Evolutionary conservation across 2,888 invertebrate species (phyloP), one percentile per base, ranked within the genome.

Genomic region (Cheilosia pagana): DNA sequence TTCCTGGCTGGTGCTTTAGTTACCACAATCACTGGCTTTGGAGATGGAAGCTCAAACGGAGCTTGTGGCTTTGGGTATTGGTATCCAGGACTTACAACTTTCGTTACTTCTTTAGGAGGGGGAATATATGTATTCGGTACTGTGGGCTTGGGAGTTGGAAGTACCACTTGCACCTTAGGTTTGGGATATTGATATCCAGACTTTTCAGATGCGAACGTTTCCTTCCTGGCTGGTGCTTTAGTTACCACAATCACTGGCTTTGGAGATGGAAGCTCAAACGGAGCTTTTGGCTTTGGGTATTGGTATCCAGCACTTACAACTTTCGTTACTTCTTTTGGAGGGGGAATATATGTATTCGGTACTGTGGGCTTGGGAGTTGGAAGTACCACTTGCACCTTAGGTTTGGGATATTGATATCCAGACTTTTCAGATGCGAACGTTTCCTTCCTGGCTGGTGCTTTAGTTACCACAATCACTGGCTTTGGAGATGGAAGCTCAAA

Each of bases 251-350:
- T n/a, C n/a, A n/a, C n/a, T n/a, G n/a, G n/a, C n/a, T n/a, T n/a
- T n/a, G 28, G 16, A 25, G 25, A 1, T 10, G 35, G 25, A 4
- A 41, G n/a, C 1, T 25, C 28, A 7, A 74, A 35, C 8, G 23
- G 28, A 2, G 7, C 35, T 35, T 74, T 45, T 6, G 74, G 74
- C 23, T 35, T 75, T 23, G 48, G 55, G 25, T 75, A 75, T 48
- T 75, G 57, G n/a, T 75, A 75, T 21, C 63, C 52, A 3, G 35
- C 3, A 12, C 12, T 35, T 1, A 7, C 12, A 7, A 1, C 45
- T 48, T 60, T 41, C 3, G 5, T 1, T 7, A n/a, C 4, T 6
- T 63, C 14, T 3, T 12, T 45, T 21, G 12, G 28, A 16, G 19
- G 16, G 1, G 25, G 28, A 31, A 45, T 48, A 7, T 23, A n/a